phyloP scores from a whole-genome alignment of 2,797 vertebrate species.

The Aldrovandia affinis region DNA sequence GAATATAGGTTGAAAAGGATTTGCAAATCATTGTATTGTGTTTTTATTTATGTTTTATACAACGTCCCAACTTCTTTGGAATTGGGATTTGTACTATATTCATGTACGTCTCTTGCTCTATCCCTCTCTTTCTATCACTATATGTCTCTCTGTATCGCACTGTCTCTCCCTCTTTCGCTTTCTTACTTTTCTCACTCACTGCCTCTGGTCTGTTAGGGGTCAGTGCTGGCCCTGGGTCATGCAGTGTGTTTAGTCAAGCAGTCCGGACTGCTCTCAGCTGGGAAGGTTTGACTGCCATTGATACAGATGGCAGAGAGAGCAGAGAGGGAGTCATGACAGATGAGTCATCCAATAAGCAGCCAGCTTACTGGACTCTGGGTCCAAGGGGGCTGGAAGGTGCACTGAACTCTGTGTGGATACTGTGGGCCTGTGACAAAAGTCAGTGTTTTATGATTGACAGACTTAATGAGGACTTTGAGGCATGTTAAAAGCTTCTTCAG shows the following conservation, averaged over 20 bases:
- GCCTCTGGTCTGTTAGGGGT: not conserved
- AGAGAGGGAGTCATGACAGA: not conserved
- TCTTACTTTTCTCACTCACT: not conserved
- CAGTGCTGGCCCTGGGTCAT: not conserved
- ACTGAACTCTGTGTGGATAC: too few species aligned
- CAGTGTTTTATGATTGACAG: too few species aligned
- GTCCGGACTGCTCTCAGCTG: not conserved
- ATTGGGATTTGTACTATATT: too few species aligned
- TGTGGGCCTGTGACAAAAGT: too few species aligned
- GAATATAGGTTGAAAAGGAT: too few species aligned
- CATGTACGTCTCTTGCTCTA: not conserved
- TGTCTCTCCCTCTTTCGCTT: constrained; percentile 19
- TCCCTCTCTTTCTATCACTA: not conserved
- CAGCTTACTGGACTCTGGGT: not conserved
- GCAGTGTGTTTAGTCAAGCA: not conserved
- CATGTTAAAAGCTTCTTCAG: not conserved
- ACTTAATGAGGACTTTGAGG: not conserved
- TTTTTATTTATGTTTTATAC: too few species aligned
- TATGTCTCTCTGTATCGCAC: constrained; percentile 18
- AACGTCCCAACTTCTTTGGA: too few species aligned
- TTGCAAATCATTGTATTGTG: too few species aligned
- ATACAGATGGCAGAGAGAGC: not conserved
- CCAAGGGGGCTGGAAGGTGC: not conserved
- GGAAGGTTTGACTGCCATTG: not conserved
- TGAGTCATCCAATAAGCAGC: not conserved